Percentiles rank a stretch among this genome's conserved stretches.
Conservation (phyloP, 2,888 invertebrate genomes). For the Ellobium chinense region DNA sequence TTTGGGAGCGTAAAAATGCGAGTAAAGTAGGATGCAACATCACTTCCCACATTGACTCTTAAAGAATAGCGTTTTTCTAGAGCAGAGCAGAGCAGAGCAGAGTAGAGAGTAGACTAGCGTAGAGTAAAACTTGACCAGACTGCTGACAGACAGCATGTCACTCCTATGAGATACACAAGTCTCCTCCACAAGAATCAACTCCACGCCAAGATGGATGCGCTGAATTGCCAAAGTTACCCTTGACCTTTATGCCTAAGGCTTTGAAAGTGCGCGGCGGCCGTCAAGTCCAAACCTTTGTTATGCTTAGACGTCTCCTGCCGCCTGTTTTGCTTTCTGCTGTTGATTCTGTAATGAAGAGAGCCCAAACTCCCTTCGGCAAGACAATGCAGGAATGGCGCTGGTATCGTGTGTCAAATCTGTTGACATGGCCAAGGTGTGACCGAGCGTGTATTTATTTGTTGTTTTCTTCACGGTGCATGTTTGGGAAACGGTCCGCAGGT, state of each 20-base stretch:
- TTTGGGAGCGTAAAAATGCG: too few species aligned
- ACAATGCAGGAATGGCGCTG: neutral
- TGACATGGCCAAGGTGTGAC: neutral
- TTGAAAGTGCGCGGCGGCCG: conserved; percentile 1
- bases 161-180: too few species aligned
- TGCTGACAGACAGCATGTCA: too few species aligned
- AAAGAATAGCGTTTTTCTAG: too few species aligned
- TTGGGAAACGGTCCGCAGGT: neutral
- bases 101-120: too few species aligned
- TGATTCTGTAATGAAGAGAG: conserved; percentile 18
- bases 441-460: neutral
- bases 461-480: neutral
- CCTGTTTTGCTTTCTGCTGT: conserved; percentile 22
- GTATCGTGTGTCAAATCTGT: neutral
- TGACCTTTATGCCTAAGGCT: neutral
- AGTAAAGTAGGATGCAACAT: too few species aligned
- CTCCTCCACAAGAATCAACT: too few species aligned
- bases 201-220: too few species aligned
- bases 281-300: neutral
- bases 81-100: too few species aligned
- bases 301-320: neutral
- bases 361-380: neutral
- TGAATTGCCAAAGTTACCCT: too few species aligned
- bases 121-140: too few species aligned
- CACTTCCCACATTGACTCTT: too few species aligned